Conservation (phyloP, 2,113 vertebrate species). For the Reinhardtius hippoglossoides region DNA sequence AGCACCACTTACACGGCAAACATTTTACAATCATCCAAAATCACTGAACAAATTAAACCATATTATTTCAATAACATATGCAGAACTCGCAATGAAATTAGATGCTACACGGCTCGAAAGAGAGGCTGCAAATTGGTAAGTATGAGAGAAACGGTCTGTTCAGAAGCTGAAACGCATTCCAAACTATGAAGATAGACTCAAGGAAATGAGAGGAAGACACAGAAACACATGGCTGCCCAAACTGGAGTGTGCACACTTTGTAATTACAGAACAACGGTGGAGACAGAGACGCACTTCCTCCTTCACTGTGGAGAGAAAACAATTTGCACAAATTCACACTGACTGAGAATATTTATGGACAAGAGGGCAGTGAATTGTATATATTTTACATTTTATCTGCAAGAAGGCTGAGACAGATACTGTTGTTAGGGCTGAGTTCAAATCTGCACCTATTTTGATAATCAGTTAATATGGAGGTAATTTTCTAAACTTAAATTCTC, state of each 20-base stretch:
- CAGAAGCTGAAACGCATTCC: neutral
- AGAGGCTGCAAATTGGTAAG: conserved; percentile 18
- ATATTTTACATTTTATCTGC: too few species aligned
- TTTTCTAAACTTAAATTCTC: too few species aligned
- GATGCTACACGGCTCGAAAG: conserved; percentile 19
- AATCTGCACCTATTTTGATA: neutral
- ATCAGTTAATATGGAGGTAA: neutral
- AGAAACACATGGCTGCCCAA: conserved; percentile 1
- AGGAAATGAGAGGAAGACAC: conserved; percentile 16
- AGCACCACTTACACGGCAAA: conserved; percentile 20
- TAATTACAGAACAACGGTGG: conserved; percentile 16
- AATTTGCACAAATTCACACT: neutral
- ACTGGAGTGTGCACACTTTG: too few species aligned
- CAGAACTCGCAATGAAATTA: conserved; percentile 33
- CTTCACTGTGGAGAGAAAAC: neutral
- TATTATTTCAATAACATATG: conserved; percentile 54
- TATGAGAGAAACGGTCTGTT: neutral
- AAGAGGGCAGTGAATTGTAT: neutral
- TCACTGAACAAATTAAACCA: conserved; percentile 37
- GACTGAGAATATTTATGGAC: neutral
- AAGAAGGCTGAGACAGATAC: too few species aligned
- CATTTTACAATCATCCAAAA: conserved; percentile 43
- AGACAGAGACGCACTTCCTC: conserved; percentile 3
- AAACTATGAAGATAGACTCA: neutral
- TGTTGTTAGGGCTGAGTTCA: neutral